Percentiles rank a stretch among this genome's conserved stretches.
Evolutionary conservation across 1,140 invertebrate species (phyloP).

Genomic region (Drosophila sp.): DNA sequence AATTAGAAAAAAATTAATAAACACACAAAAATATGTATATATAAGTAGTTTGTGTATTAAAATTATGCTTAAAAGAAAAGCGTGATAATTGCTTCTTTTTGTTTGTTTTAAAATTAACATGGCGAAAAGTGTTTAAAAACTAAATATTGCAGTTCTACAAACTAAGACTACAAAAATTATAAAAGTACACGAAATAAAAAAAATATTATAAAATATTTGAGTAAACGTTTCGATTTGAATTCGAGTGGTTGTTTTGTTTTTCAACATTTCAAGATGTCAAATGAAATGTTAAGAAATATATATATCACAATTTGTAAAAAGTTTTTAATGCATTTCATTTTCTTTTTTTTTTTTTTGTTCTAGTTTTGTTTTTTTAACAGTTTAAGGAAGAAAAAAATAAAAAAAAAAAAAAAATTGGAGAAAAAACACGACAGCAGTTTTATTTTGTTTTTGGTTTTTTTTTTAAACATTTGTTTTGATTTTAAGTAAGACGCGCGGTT

Average conservation of each 20-base stretch:
- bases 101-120: slow-evolving; percentile 77
- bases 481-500: slow-evolving; percentile 1
- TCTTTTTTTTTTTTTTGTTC: slow-evolving; percentile 5
- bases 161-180: slow-evolving; percentile 57
- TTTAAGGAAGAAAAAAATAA: slow-evolving; percentile 26
- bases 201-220: slow-evolving; percentile 8
- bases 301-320: slow-evolving; percentile 81
- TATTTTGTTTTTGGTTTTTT: not conserved
- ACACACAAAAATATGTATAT: slow-evolving; percentile 33
- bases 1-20: slow-evolving; percentile 31
- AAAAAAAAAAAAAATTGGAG: slow-evolving; percentile 16
- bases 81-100: slow-evolving; percentile 17
- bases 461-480: slow-evolving; percentile 10
- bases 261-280: slow-evolving; percentile 70
- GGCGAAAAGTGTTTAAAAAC: slow-evolving; percentile 61
- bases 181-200: slow-evolving; percentile 34
- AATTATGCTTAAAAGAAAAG: slow-evolving; percentile 12
- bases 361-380: slow-evolving; percentile 42
- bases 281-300: slow-evolving; percentile 81
- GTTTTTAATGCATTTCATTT: slow-evolving; percentile 67
- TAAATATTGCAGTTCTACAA: slow-evolving; percentile 70
- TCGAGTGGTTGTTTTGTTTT: slow-evolving; percentile 48
- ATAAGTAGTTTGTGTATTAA: slow-evolving; percentile 41
- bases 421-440: slow-evolving; percentile 1
- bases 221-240: slow-evolving; percentile 55